phyloP scores from a whole-genome alignment of 2,797 vertebrate species.

The Adrianichthys oophorus region DNA sequence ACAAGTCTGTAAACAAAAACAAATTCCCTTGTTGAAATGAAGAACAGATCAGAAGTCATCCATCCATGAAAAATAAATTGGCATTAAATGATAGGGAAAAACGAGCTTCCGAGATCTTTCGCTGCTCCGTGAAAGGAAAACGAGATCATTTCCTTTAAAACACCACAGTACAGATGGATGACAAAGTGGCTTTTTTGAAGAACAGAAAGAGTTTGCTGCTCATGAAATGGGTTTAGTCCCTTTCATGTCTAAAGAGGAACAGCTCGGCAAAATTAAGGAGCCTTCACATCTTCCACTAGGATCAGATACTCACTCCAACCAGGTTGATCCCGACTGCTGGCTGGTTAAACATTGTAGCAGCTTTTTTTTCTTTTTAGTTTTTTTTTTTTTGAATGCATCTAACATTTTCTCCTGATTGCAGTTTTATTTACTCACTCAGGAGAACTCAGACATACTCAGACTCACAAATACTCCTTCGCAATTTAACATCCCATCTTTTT shows the following conservation, averaged over 20 bases:
- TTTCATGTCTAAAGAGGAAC: slow-evolving; percentile 66
- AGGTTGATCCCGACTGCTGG: slow-evolving; percentile 84
- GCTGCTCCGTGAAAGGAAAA: slow-evolving; percentile 69
- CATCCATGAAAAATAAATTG: slow-evolving; percentile 76
- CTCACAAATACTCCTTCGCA: slow-evolving; percentile 48
- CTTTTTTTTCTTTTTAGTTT: slow-evolving; percentile 70
- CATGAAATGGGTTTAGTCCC: slow-evolving; percentile 70
- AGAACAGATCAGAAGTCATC: slow-evolving; percentile 65
- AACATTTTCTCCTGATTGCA: slow-evolving; percentile 50
- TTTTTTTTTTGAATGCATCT: slow-evolving; percentile 24
- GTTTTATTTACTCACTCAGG: slow-evolving; percentile 26
- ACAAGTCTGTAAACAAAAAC: slow-evolving; percentile 86
- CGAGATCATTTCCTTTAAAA: slow-evolving; percentile 63
- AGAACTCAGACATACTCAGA: slow-evolving; percentile 29
- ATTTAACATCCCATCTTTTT: slow-evolving; percentile 16
- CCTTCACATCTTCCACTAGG: slow-evolving; percentile 56
- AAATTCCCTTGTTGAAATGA: slow-evolving; percentile 83
- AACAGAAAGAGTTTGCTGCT: slow-evolving; percentile 53
- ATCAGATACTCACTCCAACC: slow-evolving; percentile 75
- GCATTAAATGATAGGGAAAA: slow-evolving; percentile 56
- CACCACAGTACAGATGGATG: slow-evolving; percentile 80
- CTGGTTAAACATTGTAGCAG: slow-evolving; percentile 84
- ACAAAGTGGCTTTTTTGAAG: slow-evolving; percentile 55
- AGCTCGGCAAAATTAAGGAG: slow-evolving; percentile 62
- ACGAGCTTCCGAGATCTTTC: slow-evolving; percentile 72